Base-by-base conservation (phyloP, 2,888 invertebrate species). In the Heliconius aoede region DNA sequence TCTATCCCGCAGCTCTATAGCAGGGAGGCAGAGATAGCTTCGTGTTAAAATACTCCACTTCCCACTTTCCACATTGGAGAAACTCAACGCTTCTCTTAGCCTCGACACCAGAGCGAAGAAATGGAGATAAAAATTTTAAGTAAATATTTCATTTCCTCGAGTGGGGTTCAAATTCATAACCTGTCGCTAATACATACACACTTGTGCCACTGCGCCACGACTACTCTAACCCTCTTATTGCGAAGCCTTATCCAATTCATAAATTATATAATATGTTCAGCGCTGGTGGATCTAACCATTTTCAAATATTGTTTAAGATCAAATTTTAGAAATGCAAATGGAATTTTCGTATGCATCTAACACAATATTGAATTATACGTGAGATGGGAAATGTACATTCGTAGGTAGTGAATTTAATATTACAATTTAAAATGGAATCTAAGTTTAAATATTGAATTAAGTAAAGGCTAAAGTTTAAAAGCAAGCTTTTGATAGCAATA, bases 211-310 rank as follows among this genome's bases (percentile, higher is more conserved):
- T n/a, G 46, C 4, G 18, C 18, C 21, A 46, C 15, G 18, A 46
- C 46, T 46, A 15, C 18, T 73, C 28, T 73, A 74, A 69, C 55
- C 32, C 74, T 72, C 65, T 51, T 36, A 46, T 60, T 64, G 58
- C 77, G 65, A 69, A 69, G 72, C 71, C 58, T 78, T 62, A 76
- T 74, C 26, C 72, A 62, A 76, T 78, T 76, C 67, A 78, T 78
- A 76, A 78, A 78, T 76, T 62, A 78, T 74, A 36, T 74, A n/a
- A n/a, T 46, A 51, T 15, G 30, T 7, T 55, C 72, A 68, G 67
- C 72, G 51, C 67, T 15, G 24, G 36, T 64, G 60, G 60, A 61
- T 67, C 69, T 62, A 58, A 46, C 40, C 40, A 73, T 67, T 65
- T 65, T 61, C 61, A 28, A 55, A 74, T 68, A 55, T 77, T 71